Evolutionary conservation across 2,797 vertebrate species (phyloP).

Genomic region (Lagocephalus sceleratus): DNA sequence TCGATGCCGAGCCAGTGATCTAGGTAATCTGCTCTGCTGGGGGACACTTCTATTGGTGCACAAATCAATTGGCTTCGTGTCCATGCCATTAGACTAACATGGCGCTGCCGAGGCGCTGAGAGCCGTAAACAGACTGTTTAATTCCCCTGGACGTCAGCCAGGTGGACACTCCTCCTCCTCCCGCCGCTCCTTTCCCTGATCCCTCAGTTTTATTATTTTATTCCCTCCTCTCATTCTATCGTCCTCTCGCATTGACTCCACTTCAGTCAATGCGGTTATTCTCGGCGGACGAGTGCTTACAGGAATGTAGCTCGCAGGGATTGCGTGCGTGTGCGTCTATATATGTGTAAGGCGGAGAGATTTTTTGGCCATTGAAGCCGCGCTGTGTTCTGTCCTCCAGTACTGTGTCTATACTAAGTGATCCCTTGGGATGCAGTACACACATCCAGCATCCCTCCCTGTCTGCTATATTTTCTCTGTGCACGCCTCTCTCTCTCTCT

Average conservation of each 20-base stretch:
- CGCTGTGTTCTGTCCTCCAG: constrained; percentile 69
- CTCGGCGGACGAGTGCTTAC: constrained; percentile 68
- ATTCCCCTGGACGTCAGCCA: constrained; percentile 69
- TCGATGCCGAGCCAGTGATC: constrained; percentile 66
- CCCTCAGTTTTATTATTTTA: constrained; percentile 34
- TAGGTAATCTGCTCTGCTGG: constrained; percentile 70
- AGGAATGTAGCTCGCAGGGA: constrained; percentile 70
- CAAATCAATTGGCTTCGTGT: constrained; percentile 76
- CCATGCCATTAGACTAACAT: constrained; percentile 71
- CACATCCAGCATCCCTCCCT: constrained; percentile 56
- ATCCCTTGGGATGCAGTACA: constrained; percentile 64
- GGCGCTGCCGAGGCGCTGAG: constrained; percentile 57
- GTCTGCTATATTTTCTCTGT: constrained; percentile 10
- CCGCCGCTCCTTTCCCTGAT: constrained; percentile 36
- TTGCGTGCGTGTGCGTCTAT: constrained; percentile 40
- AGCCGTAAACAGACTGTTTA: constrained; percentile 67
- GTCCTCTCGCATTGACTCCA: constrained; percentile 57
- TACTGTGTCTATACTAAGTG: constrained; percentile 74
- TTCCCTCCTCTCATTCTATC: constrained; percentile 37
- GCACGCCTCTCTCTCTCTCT: constrained; percentile 10
- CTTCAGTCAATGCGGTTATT: constrained; percentile 65
- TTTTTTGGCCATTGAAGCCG: constrained; percentile 74
- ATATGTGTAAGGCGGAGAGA: constrained; percentile 52
- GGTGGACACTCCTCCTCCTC: constrained; percentile 60
- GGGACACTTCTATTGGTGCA: constrained; percentile 69